These are phyloP conservation scores for Pelodytes ibericus DNA, from an alignment of 2,797 vertebrate species.

Conservation along the genomic window DNA sequence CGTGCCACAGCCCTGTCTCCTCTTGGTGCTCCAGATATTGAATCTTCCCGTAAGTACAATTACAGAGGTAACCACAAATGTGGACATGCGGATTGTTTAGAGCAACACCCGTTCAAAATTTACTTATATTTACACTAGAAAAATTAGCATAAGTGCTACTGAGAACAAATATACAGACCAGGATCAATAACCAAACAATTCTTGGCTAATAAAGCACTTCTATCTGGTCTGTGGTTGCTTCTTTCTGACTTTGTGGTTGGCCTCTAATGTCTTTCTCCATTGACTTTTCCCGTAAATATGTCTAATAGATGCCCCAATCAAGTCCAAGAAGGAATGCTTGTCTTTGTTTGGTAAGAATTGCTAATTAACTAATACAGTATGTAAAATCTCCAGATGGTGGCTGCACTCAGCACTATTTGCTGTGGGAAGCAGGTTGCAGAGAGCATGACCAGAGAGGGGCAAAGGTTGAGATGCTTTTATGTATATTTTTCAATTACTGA, in stretches of 20 bases:
- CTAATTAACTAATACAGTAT: slow-evolving; percentile 80
- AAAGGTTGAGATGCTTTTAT: background rate
- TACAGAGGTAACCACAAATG: slow-evolving; percentile 95
- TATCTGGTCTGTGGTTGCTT: slow-evolving; percentile 91
- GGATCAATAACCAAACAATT: slow-evolving; percentile 97
- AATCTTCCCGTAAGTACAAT: slow-evolving; percentile 99
- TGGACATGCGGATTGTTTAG: slow-evolving; percentile 94
- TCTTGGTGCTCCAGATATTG: slow-evolving; percentile 94
- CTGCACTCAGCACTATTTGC: slow-evolving; percentile 44
- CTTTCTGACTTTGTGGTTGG: slow-evolving; percentile 94
- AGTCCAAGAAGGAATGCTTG: slow-evolving; percentile 76
- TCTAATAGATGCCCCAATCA: slow-evolving; percentile 76
- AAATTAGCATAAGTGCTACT: slow-evolving; percentile 99
- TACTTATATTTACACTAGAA: slow-evolving; percentile 99
- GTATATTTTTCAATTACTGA: background rate
- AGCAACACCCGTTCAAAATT: slow-evolving; percentile 96
- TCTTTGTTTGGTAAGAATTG: slow-evolving; percentile 83
- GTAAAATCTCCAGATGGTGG: slow-evolving; percentile 73
- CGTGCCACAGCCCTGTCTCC: slow-evolving; percentile 90
- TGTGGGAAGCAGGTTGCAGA: slow-evolving; percentile 6
- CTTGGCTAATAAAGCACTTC: slow-evolving; percentile 99
- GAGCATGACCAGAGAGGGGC: background rate
- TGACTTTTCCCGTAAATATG: slow-evolving; percentile 95
- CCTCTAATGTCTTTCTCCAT: slow-evolving; percentile 94
- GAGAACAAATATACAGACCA: slow-evolving; percentile 96